Evolutionary conservation across 2,113 vertebrate genomes (phyloP), one percentile per base, ranked within the genome.

Genomic region (Trichomycterus rosablanca): DNA sequence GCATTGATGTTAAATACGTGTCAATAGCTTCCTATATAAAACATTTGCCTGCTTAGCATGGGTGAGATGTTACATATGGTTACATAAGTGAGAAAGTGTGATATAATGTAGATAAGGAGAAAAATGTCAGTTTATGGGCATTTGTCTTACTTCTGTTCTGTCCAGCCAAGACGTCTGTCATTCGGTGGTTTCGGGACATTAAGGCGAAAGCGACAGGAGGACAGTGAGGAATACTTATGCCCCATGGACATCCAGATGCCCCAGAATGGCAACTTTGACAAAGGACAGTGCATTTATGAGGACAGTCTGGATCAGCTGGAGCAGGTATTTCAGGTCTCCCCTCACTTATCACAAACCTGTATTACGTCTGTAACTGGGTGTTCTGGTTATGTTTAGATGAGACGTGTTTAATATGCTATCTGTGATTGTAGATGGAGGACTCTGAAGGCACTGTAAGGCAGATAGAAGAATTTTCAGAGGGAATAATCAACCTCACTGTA

Each of bases 401-500:
- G n/a, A n/a, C n/a, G n/a, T n/a, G n/a, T n/a, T n/a, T n/a, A n/a
- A n/a, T n/a, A n/a, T n/a, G n/a, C n/a, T n/a, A n/a, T n/a, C n/a
- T n/a, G n/a, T 68, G 20, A 16, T 53, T 63, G 48, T 59, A 99
- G 96, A 96, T 98, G 91, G 94, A 98, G 28, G 94, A 97, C 76
- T 98, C 95, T 0, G 96, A 98, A 73, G 93, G 93, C 35, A 93
- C 96, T 0, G 93, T 98, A 57, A 85, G 86, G 54, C 91, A 97
- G 79, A 98, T 99, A 8, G 95, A 93, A 52, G 95, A 77, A 0
- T 98, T 99, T 77, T 98, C 95, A 1, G 94, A 99, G 73, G 96
- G 86, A 71, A 98, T 98, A 83, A 95, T 95, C 83, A 97, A 97
- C 59, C 81, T 99, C 63, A 98, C 96, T 1, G 96, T 98, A 82